Conservation (phyloP, 2,888 invertebrate species). For the Mesorhabditis spiculigera region DNA sequence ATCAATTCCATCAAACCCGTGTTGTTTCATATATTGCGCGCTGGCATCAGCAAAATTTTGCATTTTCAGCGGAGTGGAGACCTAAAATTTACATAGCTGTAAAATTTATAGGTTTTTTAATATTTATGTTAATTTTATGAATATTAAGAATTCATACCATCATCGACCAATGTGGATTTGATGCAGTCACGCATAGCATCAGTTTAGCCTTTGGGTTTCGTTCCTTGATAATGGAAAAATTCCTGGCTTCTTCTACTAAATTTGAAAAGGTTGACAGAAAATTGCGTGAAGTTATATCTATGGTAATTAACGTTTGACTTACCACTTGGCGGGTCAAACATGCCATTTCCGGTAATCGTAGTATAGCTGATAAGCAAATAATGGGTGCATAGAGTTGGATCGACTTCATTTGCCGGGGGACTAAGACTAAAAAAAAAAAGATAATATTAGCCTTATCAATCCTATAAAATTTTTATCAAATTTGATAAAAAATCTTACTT, state of each 20-base stretch:
- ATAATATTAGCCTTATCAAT: not conserved
- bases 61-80: constrained; percentile 18
- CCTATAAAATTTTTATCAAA: not conserved
- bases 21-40: constrained; percentile 13
- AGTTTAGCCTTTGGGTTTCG: not conserved
- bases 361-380: not conserved
- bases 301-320: not conserved
- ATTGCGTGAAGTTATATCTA: too few species aligned
- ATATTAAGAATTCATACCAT: not conserved
- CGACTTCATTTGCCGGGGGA: not conserved
- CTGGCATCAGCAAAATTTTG: constrained; percentile 17
- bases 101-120: too few species aligned
- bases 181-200: not conserved
- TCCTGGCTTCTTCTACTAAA: too few species aligned
- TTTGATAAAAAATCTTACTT: not conserved
- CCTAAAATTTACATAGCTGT: constrained; percentile 14
- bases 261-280: too few species aligned
- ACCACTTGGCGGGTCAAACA: constrained; percentile 1
- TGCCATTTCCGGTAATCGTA: not conserved
- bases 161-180: not conserved
- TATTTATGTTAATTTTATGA: too few species aligned
- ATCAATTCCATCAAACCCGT: constrained; percentile 45
- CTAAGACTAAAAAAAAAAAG: not conserved
- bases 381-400: not conserved
- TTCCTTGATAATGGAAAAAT: not conserved